These are phyloP conservation scores for Drosophila meridionalis DNA, from an alignment of 2,888 invertebrate species.

Conservation along the genomic window DNA sequence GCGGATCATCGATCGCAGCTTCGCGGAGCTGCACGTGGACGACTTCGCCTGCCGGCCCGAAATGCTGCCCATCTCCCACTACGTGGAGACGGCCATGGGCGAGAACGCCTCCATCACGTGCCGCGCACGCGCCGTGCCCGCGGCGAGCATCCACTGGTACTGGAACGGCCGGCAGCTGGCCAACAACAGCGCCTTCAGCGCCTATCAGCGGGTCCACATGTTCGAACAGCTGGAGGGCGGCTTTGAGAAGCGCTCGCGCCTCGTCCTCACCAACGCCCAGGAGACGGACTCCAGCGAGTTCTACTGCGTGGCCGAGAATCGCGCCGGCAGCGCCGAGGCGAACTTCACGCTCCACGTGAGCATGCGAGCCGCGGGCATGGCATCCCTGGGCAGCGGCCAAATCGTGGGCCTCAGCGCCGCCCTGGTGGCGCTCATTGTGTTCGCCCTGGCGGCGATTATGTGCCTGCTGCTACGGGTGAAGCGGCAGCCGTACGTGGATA, in stretches of 20 bases:
- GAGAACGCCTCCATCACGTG: conserved; percentile 95
- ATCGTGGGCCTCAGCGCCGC: conserved; percentile 94
- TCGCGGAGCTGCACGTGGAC: conserved; percentile 91
- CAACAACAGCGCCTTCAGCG: conserved; percentile 92
- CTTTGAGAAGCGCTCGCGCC: conserved; percentile 90
- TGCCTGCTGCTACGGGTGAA: conserved; percentile 91
- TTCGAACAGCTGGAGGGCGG: conserved; percentile 88
- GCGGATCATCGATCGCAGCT: conserved; percentile 89
- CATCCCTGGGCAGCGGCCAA: conserved; percentile 92
- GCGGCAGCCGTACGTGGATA: conserved; percentile 90
- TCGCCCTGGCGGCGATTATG: conserved; percentile 90
- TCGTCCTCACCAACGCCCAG: conserved; percentile 93
- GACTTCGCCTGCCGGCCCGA: conserved; percentile 95
- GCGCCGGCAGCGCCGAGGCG: conserved; percentile 94
- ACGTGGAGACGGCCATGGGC: conserved; percentile 92
- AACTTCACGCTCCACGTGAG: conserved; percentile 95
- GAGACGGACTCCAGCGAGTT: conserved; percentile 93
- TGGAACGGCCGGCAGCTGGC: conserved; percentile 92
- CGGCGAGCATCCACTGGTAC: conserved; percentile 93
- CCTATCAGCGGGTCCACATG: conserved; percentile 91
- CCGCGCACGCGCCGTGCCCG: conserved; percentile 92
- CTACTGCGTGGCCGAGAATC: conserved; percentile 95
- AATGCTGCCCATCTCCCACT: conserved; percentile 90
- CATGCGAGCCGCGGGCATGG: conserved; percentile 91
- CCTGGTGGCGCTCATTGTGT: conserved; percentile 90